Conservation (phyloP, 1,140 invertebrate genomes). For the Sycophaga agraensis region DNA sequence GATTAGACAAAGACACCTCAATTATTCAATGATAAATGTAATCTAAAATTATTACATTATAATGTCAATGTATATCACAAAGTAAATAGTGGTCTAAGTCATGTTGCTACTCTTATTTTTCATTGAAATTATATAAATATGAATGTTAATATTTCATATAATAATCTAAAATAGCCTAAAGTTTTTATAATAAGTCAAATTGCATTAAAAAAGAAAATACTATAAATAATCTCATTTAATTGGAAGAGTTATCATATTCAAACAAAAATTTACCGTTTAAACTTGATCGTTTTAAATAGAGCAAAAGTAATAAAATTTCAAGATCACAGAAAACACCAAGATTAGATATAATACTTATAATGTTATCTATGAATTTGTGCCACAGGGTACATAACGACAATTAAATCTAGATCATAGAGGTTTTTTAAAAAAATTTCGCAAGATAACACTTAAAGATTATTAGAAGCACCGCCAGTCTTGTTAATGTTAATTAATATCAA, state of each 20-base stretch:
- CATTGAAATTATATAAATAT: neutral
- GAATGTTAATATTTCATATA: neutral
- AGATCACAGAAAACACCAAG: constrained; percentile 15
- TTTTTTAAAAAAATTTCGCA: no score
- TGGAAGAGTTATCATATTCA: constrained; percentile 15
- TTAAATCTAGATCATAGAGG: neutral
- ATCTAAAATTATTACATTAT: no score
- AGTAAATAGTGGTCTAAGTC: constrained; percentile 8
- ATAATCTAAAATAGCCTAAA: neutral
- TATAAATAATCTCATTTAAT: constrained; percentile 37
- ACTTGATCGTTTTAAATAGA: neutral
- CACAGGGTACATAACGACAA: neutral
- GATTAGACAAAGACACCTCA: neutral
- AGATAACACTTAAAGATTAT: neutral
- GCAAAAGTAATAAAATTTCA: constrained; percentile 13
- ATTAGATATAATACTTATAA: constrained; percentile 2
- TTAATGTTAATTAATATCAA: constrained; percentile 4
- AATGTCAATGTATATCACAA: constrained; percentile 15
- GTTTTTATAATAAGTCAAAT: neutral
- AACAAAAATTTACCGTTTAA: neutral
- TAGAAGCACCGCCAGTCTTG: neutral
- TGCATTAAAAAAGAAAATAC: constrained; percentile 26
- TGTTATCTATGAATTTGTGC: constrained; percentile 9
- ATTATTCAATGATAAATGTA: constrained; percentile 10
- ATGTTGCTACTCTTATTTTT: constrained; percentile 1